Conservation (phyloP, 2,888 invertebrate genomes). For the Pandemis cinnamomeana region DNA sequence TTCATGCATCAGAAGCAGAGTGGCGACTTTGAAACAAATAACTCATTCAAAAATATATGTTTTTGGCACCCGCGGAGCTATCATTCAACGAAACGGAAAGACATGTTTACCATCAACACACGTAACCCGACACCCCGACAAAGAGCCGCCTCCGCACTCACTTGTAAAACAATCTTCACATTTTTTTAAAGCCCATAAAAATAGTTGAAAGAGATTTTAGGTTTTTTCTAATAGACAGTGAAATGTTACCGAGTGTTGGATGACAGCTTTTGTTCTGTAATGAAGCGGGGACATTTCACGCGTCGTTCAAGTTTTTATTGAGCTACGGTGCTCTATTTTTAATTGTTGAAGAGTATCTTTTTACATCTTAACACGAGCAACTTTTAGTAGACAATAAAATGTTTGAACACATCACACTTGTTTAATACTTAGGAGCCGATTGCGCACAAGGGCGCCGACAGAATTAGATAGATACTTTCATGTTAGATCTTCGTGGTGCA, state of each 20-base stretch:
- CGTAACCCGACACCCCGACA: constrained; percentile 77
- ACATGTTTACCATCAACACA: constrained; percentile 81
- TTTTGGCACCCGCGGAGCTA: constrained; percentile 75
- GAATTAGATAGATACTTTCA: neutral
- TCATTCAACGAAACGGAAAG: constrained; percentile 76
- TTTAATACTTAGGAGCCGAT: constrained; percentile 9
- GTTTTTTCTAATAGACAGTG: constrained; percentile 82
- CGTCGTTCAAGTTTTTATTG: constrained; percentile 75
- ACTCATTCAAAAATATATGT: constrained; percentile 43
- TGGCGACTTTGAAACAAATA: constrained; percentile 38
- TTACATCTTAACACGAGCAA: constrained; percentile 46
- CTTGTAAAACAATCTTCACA: constrained; percentile 83
- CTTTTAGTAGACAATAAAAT: constrained; percentile 39
- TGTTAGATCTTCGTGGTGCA: neutral
- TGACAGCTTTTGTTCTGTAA: constrained; percentile 84
- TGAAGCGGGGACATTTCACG: constrained; percentile 79
- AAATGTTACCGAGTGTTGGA: constrained; percentile 82
- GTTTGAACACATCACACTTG: constrained; percentile 23
- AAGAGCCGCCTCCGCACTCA: constrained; percentile 81
- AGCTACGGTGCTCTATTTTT: constrained; percentile 73
- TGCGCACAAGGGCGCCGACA: constrained; percentile 20
- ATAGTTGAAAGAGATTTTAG: constrained; percentile 81
- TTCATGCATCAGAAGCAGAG: neutral
- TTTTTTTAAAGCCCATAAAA: constrained; percentile 82
- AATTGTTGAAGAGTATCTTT: constrained; percentile 62